Conservation (phyloP, 35 echinoderm and acorn worm genomes). For the Lytechinus pictus region DNA sequence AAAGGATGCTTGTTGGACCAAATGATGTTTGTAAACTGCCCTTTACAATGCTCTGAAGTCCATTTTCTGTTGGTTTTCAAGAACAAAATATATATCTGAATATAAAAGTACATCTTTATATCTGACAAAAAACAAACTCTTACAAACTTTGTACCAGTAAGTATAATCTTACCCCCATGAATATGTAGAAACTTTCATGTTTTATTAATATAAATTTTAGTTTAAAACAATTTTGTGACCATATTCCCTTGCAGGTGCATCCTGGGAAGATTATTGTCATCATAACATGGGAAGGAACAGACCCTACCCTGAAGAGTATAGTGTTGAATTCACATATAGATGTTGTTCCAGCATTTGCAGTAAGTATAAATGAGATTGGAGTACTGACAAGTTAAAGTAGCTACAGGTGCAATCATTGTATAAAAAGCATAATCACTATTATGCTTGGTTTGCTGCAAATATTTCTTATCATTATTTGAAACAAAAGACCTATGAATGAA, state of each 20-base stretch:
- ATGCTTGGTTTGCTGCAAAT: neutral
- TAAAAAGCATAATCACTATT: neutral
- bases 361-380: slow-evolving; percentile 34
- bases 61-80: too few species aligned
- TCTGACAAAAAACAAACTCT: too few species aligned
- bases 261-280: slow-evolving; percentile 73
- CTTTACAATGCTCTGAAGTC: too few species aligned
- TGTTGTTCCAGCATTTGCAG: slow-evolving; percentile 87
- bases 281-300: slow-evolving; percentile 87
- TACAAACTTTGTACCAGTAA: too few species aligned
- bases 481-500: neutral
- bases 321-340: slow-evolving; percentile 94
- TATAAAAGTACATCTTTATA: too few species aligned
- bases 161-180: too few species aligned
- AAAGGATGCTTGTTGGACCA: too few species aligned
- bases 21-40: too few species aligned
- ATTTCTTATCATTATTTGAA: neutral
- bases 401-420: neutral
- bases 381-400: neutral
- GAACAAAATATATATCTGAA: too few species aligned
- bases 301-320: slow-evolving; percentile 76
- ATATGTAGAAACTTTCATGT: too few species aligned
- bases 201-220: too few species aligned
- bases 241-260: slow-evolving; percentile 57
- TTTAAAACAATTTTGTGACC: neutral